phyloP scores from a whole-genome alignment of 2,888 invertebrate genomes.

The Drosophila pseudotakahashii region DNA sequence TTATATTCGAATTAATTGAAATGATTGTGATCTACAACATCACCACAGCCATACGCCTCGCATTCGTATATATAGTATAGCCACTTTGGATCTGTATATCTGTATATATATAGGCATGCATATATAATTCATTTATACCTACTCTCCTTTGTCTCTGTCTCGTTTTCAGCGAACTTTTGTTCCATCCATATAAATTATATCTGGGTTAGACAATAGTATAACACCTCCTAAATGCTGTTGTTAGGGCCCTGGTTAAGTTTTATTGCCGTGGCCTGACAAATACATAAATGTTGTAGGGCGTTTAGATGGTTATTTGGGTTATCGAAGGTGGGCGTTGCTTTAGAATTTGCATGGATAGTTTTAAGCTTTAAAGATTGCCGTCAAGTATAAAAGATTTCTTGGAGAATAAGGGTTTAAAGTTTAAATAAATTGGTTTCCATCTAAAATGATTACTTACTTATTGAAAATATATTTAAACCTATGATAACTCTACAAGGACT shows the following conservation, averaged over 20 bases:
- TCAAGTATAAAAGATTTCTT: too few species aligned
- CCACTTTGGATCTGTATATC: conserved; percentile 30
- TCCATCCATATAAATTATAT: conserved; percentile 64
- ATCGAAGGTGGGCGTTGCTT: conserved; percentile 37
- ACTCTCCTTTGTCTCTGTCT: conserved; percentile 65
- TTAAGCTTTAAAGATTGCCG: too few species aligned
- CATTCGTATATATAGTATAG: conserved; percentile 17
- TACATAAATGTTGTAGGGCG: conserved; percentile 32
- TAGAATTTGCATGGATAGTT: conserved; percentile 15
- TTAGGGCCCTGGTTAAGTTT: conserved; percentile 38
- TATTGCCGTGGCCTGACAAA: conserved; percentile 38
- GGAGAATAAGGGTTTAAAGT: too few species aligned
- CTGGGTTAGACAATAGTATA: conserved; percentile 58
- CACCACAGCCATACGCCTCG: conserved; percentile 45
- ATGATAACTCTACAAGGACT: too few species aligned
- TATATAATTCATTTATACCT: conserved; percentile 63
- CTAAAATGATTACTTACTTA: too few species aligned
- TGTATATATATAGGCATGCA: too few species aligned
- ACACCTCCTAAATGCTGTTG: conserved; percentile 74
- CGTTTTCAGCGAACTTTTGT: conserved; percentile 52
- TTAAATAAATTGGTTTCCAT: too few species aligned
- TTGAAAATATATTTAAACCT: too few species aligned
- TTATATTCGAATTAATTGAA: conserved; percentile 78
- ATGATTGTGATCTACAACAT: conserved; percentile 79
- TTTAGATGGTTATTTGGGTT: not conserved